Conservation (phyloP, 2,113 vertebrate genomes). For the Hippocampus zosterae region DNA sequence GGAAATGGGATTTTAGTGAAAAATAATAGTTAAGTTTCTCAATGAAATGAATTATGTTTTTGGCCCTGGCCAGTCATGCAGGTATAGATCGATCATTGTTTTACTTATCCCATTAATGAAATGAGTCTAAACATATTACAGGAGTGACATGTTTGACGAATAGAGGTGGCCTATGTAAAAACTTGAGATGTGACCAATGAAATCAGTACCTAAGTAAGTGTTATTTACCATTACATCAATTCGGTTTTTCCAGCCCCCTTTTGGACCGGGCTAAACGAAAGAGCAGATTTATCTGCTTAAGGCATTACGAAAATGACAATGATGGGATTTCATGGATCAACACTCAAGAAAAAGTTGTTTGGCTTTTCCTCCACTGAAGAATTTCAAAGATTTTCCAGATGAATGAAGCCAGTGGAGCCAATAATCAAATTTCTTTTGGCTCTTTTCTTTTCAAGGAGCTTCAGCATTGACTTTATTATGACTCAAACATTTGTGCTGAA, state of each 20-base stretch:
- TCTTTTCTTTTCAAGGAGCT: neutral
- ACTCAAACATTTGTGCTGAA: neutral
- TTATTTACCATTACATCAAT: neutral
- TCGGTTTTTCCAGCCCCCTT: neutral
- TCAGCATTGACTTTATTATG: neutral
- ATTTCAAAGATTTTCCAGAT: neutral
- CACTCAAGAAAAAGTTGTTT: neutral
- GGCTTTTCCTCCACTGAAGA: neutral
- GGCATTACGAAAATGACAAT: slow-evolving; percentile 1
- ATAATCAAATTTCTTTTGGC: neutral
- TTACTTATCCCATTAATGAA: neutral
- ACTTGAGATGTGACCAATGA: neutral
- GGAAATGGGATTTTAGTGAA: neutral
- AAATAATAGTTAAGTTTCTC: neutral
- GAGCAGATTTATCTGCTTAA: slow-evolving; percentile 1
- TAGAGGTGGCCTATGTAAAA: neutral
- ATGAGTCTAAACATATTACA: neutral
- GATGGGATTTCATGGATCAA: slow-evolving; percentile 1
- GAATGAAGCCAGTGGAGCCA: neutral
- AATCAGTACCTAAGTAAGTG: neutral
- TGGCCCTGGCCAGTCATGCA: neutral
- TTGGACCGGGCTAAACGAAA: slow-evolving; percentile 3
- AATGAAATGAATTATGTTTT: neutral
- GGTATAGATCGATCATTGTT: neutral
- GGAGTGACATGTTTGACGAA: neutral